A percentile compares a stretch with the other conserved stretches of the same genome.
Evolutionary conservation across 2,888 invertebrate genomes (phyloP).

Genomic region (Pegoplata infirma): DNA sequence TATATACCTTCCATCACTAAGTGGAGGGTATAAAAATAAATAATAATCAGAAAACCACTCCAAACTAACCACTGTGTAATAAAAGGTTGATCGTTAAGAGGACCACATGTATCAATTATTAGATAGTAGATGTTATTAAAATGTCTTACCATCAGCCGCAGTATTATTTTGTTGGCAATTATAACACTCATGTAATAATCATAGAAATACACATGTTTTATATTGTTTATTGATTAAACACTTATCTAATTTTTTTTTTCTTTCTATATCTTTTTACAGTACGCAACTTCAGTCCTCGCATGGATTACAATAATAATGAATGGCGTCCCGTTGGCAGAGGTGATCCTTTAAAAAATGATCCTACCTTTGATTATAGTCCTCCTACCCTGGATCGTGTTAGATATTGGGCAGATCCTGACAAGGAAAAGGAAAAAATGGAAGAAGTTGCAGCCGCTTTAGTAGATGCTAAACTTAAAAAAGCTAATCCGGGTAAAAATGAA

Average conservation of each 20-base stretch:
- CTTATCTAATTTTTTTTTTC: conserved; percentile 52
- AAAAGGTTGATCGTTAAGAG: not conserved
- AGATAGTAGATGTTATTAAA: conserved; percentile 47
- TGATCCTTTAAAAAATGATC: conserved; percentile 89
- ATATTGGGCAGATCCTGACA: conserved; percentile 83
- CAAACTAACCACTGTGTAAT: not conserved
- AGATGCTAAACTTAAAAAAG: conserved; percentile 52
- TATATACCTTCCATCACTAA: too few species aligned
- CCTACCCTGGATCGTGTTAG: conserved; percentile 88
- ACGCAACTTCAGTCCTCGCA: conserved; percentile 83
- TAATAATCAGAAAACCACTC: too few species aligned
- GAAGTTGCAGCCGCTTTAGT: conserved; percentile 36
- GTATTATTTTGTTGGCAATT: conserved; percentile 44
- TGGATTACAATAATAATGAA: conserved; percentile 88
- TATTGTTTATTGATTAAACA: conserved; percentile 44
- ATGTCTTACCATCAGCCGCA: conserved; percentile 29
- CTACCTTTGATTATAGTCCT: conserved; percentile 91
- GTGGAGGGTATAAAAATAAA: too few species aligned
- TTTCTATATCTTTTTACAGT: conserved; percentile 55
- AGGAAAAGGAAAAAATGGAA: conserved; percentile 52
- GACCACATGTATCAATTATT: too few species aligned
- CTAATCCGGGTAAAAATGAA: conserved; percentile 81
- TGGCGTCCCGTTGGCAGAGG: conserved; percentile 91
- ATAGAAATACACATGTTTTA: conserved; percentile 47
- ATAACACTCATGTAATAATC: conserved; percentile 63